Conservation (phyloP, 2,888 invertebrate genomes). For the Hedya salicella region DNA sequence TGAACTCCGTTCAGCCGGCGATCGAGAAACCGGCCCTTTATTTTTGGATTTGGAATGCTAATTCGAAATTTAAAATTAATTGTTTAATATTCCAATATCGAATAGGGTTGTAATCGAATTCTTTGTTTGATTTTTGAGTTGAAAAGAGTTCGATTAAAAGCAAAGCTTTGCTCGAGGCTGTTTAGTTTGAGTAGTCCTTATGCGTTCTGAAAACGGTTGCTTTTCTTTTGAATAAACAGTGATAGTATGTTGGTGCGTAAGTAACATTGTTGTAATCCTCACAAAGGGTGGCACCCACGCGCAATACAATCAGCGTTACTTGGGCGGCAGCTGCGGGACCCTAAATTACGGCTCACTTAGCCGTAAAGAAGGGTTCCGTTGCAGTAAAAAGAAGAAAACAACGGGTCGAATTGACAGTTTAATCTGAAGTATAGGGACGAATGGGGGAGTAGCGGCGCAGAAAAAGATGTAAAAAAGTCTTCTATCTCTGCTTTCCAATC, state of each 20-base stretch:
- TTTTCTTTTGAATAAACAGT: not conserved
- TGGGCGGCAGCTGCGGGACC: conserved; percentile 77
- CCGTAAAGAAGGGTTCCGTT: conserved; percentile 69
- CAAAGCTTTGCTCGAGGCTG: conserved; percentile 9
- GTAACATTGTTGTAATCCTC: conserved; percentile 42
- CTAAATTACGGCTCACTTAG: conserved; percentile 78
- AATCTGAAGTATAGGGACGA: conserved; percentile 70
- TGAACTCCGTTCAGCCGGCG: conserved; percentile 27
- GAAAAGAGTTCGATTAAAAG: conserved; percentile 26
- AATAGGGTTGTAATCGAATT: conserved; percentile 18
- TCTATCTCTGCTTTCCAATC: conserved; percentile 1
- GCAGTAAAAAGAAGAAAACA: conserved; percentile 60
- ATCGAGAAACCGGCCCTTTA: conserved; percentile 13
- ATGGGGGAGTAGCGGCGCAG: conserved; percentile 49
- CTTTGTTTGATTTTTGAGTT: conserved; percentile 35
- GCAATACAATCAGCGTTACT: conserved; percentile 83
- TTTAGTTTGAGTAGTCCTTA: not conserved
- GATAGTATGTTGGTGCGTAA: conserved; percentile 6
- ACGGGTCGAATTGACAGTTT: conserved; percentile 77
- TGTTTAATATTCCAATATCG: conserved; percentile 18
- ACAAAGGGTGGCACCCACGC: conserved; percentile 51
- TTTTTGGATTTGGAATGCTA: conserved; percentile 30
- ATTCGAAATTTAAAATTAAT: conserved; percentile 22
- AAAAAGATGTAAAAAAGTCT: conserved; percentile 28
- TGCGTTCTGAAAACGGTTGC: conserved; percentile 1